Evolutionary conservation across 2,888 invertebrate genomes (phyloP).

Genomic region (Masnerella sp.): DNA sequence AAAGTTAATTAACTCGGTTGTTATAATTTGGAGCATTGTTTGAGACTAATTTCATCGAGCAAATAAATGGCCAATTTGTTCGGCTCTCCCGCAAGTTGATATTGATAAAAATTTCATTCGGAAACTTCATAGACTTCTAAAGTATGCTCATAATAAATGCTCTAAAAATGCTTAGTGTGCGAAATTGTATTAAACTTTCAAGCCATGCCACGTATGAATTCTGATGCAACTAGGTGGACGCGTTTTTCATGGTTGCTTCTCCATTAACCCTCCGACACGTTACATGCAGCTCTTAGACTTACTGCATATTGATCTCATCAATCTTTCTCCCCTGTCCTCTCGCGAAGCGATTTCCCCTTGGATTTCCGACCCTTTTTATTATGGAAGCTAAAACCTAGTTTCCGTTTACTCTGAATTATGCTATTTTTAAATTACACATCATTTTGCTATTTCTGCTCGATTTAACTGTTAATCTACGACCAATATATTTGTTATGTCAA

Average conservation of each 20-base stretch:
- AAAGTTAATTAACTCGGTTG: too few relatives aligned
- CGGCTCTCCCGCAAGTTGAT: slow-evolving; percentile 11
- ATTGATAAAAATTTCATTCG: slow-evolving; percentile 48
- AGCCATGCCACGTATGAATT: slow-evolving; percentile 57
- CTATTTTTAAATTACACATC: slow-evolving; percentile 38
- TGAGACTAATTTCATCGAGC: not conserved
- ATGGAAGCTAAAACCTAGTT: slow-evolving; percentile 62
- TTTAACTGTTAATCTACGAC: not conserved
- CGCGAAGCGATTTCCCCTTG: slow-evolving; percentile 61
- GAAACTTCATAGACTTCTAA: slow-evolving; percentile 48
- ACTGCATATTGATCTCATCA: slow-evolving; percentile 77
- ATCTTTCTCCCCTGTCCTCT: slow-evolving; percentile 67
- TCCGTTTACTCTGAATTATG: slow-evolving; percentile 43
- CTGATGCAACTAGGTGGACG: slow-evolving; percentile 62
- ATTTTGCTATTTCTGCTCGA: not conserved
- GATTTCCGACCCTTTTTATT: slow-evolving; percentile 65
- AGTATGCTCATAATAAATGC: slow-evolving; percentile 52
- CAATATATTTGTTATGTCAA: not conserved
- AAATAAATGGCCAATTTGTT: too few relatives aligned
- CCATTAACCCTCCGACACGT: slow-evolving; percentile 73
- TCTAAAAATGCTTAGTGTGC: slow-evolving; percentile 49
- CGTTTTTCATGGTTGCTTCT: slow-evolving; percentile 64
- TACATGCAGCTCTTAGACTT: slow-evolving; percentile 72
- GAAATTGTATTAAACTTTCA: slow-evolving; percentile 59
- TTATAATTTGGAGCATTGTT: not conserved